Conservation (phyloP, 2,113 vertebrate species). For the Montifringilla adamsi region DNA sequence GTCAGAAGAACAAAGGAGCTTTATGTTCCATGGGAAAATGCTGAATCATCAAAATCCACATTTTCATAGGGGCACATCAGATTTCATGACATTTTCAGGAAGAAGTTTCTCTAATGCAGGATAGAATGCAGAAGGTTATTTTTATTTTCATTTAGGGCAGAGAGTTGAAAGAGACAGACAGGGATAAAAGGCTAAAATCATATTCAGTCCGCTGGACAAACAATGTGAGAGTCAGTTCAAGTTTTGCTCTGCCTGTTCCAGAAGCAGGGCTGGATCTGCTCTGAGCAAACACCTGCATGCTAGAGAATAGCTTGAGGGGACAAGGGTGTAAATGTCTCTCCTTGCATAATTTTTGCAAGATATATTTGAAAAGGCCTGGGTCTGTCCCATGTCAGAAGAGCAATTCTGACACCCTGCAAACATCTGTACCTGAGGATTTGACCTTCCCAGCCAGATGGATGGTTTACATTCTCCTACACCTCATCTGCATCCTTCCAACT, state of each 20-base stretch:
- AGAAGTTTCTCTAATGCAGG: neutral
- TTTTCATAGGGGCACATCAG: neutral
- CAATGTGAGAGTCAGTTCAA: neutral
- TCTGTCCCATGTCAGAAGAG: neutral
- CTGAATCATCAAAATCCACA: neutral
- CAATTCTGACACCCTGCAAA: neutral
- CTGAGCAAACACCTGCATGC: neutral
- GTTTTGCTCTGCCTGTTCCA: neutral
- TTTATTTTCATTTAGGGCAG: neutral
- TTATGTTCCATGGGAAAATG: constrained; percentile 16
- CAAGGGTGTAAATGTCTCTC: neutral
- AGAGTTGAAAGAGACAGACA: neutral
- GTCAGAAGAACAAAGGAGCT: constrained; percentile 4
- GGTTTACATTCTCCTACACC: neutral
- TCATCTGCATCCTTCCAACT: neutral
- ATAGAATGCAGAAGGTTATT: neutral
- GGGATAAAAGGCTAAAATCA: neutral
- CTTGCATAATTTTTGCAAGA: neutral
- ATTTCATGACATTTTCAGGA: neutral
- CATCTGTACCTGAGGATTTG: neutral
- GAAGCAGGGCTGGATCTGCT: neutral
- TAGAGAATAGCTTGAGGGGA: neutral
- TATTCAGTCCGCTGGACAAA: neutral
- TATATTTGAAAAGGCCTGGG: neutral
- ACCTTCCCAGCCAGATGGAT: neutral